Percentiles rank a stretch among this genome's conserved stretches.
phyloP scores from a whole-genome alignment of 2,113 vertebrate species.

The Ameiurus melas region DNA sequence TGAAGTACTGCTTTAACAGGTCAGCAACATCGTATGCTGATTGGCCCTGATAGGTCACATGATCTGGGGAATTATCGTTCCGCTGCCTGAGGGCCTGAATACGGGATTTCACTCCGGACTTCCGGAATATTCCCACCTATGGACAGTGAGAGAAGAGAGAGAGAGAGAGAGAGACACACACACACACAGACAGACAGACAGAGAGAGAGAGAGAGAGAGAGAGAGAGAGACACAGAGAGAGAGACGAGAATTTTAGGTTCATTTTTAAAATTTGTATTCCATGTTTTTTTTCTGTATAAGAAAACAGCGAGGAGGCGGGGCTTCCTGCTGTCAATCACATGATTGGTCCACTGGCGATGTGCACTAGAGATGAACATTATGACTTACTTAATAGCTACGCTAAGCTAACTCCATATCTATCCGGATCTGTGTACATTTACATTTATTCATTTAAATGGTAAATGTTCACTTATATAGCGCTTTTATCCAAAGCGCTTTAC shows the following conservation, averaged over 20 bases:
- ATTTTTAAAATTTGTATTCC: neutral
- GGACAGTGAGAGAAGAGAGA: neutral
- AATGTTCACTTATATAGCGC: too few species aligned
- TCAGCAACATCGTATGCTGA: constrained; percentile 85
- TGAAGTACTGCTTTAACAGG: constrained; percentile 86
- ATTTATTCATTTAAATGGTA: too few species aligned
- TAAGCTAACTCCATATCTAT: neutral
- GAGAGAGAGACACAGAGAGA: neutral
- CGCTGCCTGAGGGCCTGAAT: constrained; percentile 81
- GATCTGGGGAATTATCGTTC: constrained; percentile 79
- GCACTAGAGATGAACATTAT: neutral
- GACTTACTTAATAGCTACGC: neutral
- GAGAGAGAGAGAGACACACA: neutral
- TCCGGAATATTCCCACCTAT: constrained; percentile 86
- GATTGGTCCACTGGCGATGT: neutral
- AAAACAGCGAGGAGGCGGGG: neutral
- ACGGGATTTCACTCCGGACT: constrained; percentile 85
- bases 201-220: neutral
- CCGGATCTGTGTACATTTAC: too few species aligned
- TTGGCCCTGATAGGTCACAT: constrained; percentile 80
- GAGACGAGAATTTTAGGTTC: neutral
- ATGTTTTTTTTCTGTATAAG: neutral
- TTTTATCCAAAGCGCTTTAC: too few species aligned
- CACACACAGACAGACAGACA: neutral
- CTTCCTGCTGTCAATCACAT: neutral